phyloP scores from a whole-genome alignment of 1,140 invertebrate genomes.

The Drosophila sp. region DNA sequence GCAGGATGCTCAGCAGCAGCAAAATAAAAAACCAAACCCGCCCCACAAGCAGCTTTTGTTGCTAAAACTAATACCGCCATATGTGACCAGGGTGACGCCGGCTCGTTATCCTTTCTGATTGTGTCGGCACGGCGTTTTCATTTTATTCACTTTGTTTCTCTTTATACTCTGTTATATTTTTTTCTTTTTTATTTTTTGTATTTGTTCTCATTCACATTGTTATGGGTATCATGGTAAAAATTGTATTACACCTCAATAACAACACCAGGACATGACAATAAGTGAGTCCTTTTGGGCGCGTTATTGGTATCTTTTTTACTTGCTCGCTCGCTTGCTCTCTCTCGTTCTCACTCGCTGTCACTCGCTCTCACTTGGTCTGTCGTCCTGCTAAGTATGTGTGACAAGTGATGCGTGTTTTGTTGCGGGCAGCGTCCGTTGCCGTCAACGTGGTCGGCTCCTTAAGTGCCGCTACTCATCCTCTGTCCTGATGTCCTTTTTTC shows the following conservation, averaged over 20 bases:
- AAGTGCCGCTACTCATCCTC: constrained; percentile 64
- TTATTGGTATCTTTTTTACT: constrained; percentile 34
- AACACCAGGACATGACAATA: constrained; percentile 81
- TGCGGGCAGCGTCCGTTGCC: constrained; percentile 67
- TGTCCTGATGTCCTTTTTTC: constrained; percentile 73
- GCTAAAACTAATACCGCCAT: constrained; percentile 76
- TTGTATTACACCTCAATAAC: constrained; percentile 85
- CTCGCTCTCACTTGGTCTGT: background rate
- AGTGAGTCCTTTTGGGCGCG: constrained; percentile 51
- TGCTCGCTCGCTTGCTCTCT: background rate
- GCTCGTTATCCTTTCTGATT: constrained; percentile 80
- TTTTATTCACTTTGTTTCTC: constrained; percentile 31
- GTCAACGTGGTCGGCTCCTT: constrained; percentile 77
- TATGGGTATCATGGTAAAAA: constrained; percentile 82
- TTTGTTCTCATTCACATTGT: constrained; percentile 53
- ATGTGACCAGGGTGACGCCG: constrained; percentile 64
- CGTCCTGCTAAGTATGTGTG: constrained; percentile 71
- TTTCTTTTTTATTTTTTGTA: background rate
- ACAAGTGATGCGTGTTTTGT: constrained; percentile 85
- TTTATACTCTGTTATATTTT: background rate
- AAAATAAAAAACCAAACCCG: background rate
- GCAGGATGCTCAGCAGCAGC: constrained; percentile 1
- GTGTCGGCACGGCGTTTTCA: constrained; percentile 47
- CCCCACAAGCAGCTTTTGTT: constrained; percentile 34
- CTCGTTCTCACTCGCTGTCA: background rate